A percentile compares a stretch with the other conserved stretches of the same genome.
phyloP scores from a whole-genome alignment of 2,888 invertebrate genomes.

The Stenichneumon culpator region DNA sequence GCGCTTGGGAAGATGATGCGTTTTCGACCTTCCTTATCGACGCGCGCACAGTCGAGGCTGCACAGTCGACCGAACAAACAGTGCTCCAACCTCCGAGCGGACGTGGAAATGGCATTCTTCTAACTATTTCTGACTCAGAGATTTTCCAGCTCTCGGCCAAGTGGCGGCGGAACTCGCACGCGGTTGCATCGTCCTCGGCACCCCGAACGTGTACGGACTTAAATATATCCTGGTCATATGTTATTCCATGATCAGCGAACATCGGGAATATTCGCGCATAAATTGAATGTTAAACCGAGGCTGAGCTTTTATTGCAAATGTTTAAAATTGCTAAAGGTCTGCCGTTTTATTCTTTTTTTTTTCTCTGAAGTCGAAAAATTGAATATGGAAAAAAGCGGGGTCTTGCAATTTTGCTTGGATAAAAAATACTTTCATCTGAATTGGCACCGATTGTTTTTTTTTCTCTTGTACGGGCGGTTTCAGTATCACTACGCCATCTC shows the following conservation, averaged over 20 bases:
- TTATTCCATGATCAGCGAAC: slow-evolving; percentile 51
- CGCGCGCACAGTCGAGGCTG: slow-evolving; percentile 3
- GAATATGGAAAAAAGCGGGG: neutral
- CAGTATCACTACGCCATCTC: slow-evolving; percentile 46
- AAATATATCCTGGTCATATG: slow-evolving; percentile 56
- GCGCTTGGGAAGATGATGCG: neutral
- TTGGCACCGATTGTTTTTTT: neutral
- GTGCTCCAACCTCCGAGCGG: slow-evolving; percentile 44
- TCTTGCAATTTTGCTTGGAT: neutral
- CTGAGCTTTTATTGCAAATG: slow-evolving; percentile 46
- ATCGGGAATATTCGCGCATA: slow-evolving; percentile 10
- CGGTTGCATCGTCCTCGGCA: slow-evolving; percentile 33
- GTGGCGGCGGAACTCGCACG: slow-evolving; percentile 30
- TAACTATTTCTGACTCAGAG: slow-evolving; percentile 70
- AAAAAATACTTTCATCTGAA: neutral
- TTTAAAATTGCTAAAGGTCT: slow-evolving; percentile 1
- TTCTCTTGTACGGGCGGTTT: neutral
- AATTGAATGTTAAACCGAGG: slow-evolving; percentile 45
- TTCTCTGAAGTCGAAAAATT: neutral
- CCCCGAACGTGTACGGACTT: slow-evolving; percentile 10
- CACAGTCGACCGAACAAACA: neutral
- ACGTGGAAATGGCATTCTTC: slow-evolving; percentile 61
- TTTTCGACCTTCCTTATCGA: neutral
- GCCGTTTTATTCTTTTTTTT: neutral
- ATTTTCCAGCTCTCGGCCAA: slow-evolving; percentile 47